A percentile compares a stretch with the other conserved stretches of the same genome.
phyloP scores from a whole-genome alignment of 2,888 invertebrate genomes.

The Cataglyphis altisquamis region DNA sequence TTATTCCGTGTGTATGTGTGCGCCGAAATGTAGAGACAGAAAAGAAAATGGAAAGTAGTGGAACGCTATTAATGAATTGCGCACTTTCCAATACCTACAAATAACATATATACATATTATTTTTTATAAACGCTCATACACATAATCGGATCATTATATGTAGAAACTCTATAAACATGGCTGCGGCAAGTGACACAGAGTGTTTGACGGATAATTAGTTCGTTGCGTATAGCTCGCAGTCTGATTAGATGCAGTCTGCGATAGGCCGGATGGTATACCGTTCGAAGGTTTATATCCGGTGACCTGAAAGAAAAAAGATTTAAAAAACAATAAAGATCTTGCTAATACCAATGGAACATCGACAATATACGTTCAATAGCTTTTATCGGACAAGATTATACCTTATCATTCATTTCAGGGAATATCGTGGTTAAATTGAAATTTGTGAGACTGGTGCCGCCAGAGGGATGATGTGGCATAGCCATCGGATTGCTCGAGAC shows the following conservation, averaged over 20 bases:
- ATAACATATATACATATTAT: slow-evolving; percentile 35
- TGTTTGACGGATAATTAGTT: slow-evolving; percentile 81
- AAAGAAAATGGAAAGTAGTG: slow-evolving; percentile 69
- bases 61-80: slow-evolving; percentile 80
- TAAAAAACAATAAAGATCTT: neutral
- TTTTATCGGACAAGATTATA: slow-evolving; percentile 58
- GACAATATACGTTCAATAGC: neutral
- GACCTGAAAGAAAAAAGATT: slow-evolving; percentile 73
- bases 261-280: slow-evolving; percentile 79
- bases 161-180: slow-evolving; percentile 68
- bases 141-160: neutral
- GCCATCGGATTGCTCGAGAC: slow-evolving; percentile 79
- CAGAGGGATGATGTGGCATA: slow-evolving; percentile 85
- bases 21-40: slow-evolving; percentile 44
- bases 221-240: slow-evolving; percentile 81
- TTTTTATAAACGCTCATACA: neutral
- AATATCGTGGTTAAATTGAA: slow-evolving; percentile 94
- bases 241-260: slow-evolving; percentile 81
- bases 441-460: slow-evolving; percentile 90
- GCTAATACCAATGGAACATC: neutral
- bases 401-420: slow-evolving; percentile 92
- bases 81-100: slow-evolving; percentile 78
- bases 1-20: slow-evolving; percentile 75
- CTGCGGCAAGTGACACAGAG: slow-evolving; percentile 83
- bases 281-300: slow-evolving; percentile 84